A percentile compares a stretch with the other conserved stretches of the same genome.
Conservation (phyloP, 2,888 invertebrate species). For the Lamproptera curius region DNA sequence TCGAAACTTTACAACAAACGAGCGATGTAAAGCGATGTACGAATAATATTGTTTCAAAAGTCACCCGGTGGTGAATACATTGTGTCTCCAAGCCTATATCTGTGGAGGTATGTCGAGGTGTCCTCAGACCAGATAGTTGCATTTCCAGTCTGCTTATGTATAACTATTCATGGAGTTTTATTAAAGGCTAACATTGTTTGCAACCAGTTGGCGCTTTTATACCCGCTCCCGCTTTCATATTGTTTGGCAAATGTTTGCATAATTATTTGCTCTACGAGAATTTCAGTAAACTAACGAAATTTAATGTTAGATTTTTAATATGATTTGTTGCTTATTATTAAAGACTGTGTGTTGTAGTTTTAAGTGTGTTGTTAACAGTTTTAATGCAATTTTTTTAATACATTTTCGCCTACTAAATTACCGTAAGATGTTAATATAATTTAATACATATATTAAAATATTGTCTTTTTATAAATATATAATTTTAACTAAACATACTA, state of each 20-base stretch:
- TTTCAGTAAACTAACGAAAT: too few species aligned
- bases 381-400: too few species aligned
- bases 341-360: too few species aligned
- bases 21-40: conserved; percentile 37
- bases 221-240: conserved; percentile 35
- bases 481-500: too few species aligned
- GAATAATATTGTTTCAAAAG: conserved; percentile 42
- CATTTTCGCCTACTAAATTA: too few species aligned
- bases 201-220: conserved; percentile 38
- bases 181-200: conserved; percentile 61
- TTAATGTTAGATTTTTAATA: too few species aligned
- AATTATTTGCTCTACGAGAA: conserved; percentile 23
- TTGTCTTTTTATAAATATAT: too few species aligned
- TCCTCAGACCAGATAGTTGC: conserved; percentile 70
- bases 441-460: too few species aligned
- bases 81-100: conserved; percentile 71
- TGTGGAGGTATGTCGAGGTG: conserved; percentile 64
- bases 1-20: too few species aligned
- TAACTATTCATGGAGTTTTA: conserved; percentile 64
- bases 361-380: too few species aligned
- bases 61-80: conserved; percentile 50
- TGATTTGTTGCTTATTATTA: too few species aligned
- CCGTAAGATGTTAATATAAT: too few species aligned
- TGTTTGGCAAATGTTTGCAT: conserved; percentile 33
- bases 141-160: conserved; percentile 63